phyloP scores from a whole-genome alignment of 1,140 invertebrate genomes.

The Drosophila paulistorum region DNA sequence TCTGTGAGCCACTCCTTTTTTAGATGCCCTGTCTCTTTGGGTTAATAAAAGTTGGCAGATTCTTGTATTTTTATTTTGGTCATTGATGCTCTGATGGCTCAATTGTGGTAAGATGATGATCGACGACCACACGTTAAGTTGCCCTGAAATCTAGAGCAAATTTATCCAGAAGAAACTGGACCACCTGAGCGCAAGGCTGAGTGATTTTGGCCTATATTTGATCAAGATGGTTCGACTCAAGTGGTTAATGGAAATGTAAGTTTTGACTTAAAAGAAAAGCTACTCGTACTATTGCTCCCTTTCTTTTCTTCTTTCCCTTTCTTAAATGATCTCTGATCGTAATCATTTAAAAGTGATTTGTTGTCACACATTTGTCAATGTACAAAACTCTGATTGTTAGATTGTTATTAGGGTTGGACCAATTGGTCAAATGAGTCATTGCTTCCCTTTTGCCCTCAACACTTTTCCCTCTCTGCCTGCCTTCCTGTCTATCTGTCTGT shows the following conservation, averaged over 20 bases:
- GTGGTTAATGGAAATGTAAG: no score
- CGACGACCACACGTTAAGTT: constrained; percentile 65
- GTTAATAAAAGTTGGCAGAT: constrained; percentile 75
- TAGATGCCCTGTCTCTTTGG: constrained; percentile 33
- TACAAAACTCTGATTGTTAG: constrained; percentile 62
- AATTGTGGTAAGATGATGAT: constrained; percentile 45
- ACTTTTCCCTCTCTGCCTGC: constrained; percentile 37
- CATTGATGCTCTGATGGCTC: constrained; percentile 71
- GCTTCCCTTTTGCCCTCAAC: constrained; percentile 35
- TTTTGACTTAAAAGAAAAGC: no score
- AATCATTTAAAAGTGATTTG: constrained; percentile 67
- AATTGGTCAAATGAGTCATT: constrained; percentile 62
- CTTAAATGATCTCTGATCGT: constrained; percentile 33
- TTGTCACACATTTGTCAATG: constrained; percentile 72
- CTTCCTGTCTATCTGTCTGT: no score
- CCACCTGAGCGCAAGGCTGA: neutral
- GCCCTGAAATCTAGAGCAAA: constrained; percentile 68
- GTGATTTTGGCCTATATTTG: neutral
- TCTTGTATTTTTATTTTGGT: constrained; percentile 33
- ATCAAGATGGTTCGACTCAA: no score
- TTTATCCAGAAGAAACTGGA: neutral
- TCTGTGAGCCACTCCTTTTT: constrained; percentile 50
- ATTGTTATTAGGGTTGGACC: constrained; percentile 31
- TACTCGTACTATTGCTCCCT: no score
- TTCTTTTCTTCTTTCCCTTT: neutral